Conservation (phyloP, 2,113 vertebrate genomes). For the Australoheros scitulus region DNA sequence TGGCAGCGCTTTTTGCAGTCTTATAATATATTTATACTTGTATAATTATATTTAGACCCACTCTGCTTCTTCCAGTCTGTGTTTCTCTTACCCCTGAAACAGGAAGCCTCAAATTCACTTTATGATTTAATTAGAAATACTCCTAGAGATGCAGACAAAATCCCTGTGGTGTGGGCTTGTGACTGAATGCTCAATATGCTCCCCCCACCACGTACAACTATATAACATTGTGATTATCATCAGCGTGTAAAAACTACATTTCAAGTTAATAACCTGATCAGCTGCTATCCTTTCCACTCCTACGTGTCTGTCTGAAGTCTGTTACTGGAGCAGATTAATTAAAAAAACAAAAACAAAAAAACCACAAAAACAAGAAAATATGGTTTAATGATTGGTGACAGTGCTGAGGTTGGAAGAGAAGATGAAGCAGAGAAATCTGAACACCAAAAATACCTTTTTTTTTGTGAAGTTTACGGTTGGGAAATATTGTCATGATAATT, state of each 20-base stretch:
- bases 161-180: constrained; percentile 37
- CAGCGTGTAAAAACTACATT: background rate
- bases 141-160: constrained; percentile 43
- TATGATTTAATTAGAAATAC: constrained; percentile 62
- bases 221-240: background rate
- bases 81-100: constrained; percentile 35
- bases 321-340: constrained; percentile 7
- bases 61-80: background rate
- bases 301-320: background rate
- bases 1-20: constrained; percentile 4
- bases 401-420: constrained; percentile 16
- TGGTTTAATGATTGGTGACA: constrained; percentile 31
- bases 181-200: constrained; percentile 37
- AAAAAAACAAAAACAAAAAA: background rate
- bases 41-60: constrained; percentile 46
- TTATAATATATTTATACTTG: constrained; percentile 30
- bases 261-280: background rate
- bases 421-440: constrained; percentile 1
- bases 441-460: constrained; percentile 32
- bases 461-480: constrained; percentile 21
- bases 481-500: constrained; percentile 57
- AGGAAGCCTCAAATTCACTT: constrained; percentile 50
- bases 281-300: background rate
- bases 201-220: background rate
- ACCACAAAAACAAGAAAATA: background rate